A percentile compares a stretch with the other conserved stretches of the same genome.
phyloP scores from a whole-genome alignment of 2,113 vertebrate species.

The Strigops habroptila region DNA sequence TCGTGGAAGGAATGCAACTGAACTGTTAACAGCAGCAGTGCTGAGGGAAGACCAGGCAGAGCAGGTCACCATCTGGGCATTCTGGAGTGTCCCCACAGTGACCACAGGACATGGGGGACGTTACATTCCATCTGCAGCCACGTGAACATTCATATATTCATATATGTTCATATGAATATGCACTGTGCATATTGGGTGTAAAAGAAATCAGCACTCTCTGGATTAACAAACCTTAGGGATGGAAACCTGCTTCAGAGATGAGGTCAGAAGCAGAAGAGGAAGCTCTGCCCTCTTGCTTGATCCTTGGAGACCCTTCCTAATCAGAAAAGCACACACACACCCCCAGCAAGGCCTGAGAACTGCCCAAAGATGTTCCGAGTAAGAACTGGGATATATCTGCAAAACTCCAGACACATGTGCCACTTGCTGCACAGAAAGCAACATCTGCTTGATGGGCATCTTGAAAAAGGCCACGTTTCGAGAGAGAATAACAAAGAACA shows the following conservation, averaged over 20 bases:
- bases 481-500: neutral
- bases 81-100: rapidly evolving
- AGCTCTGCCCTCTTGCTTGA: neutral
- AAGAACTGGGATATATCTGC: neutral
- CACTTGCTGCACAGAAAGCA: neutral
- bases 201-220: neutral
- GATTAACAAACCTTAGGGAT: too few species aligned
- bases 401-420: neutral
- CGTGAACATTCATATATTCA: neutral
- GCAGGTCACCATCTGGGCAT: neutral
- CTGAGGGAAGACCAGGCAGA: neutral
- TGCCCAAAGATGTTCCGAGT: neutral
- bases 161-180: too few species aligned
- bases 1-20: neutral
- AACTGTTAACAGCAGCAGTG: neutral
- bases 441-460: neutral
- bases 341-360: neutral
- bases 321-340: neutral
- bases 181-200: rapidly evolving
- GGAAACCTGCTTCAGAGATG: neutral
- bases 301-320: neutral
- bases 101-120: rapidly evolving
- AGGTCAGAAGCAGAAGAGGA: neutral
- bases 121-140: neutral
- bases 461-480: neutral